A percentile compares a stretch with the other conserved stretches of the same genome.
Evolutionary conservation across 2,888 invertebrate genomes (phyloP).

Genomic region (Agrotis exclamationis): DNA sequence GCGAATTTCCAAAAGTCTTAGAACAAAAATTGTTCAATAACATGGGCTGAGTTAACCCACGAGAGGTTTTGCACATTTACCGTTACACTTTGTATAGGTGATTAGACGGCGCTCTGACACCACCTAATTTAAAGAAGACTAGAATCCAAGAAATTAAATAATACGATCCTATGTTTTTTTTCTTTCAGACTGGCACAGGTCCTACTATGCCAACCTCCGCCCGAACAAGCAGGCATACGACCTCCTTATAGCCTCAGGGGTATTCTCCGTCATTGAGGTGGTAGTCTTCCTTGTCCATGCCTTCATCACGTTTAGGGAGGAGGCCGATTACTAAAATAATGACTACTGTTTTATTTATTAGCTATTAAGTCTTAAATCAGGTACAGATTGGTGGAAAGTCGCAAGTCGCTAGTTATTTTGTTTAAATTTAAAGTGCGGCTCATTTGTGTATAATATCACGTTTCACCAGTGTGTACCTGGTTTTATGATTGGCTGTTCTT

Average conservation of each 20-base stretch:
- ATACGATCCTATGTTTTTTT: conserved; percentile 36
- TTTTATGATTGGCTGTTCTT: conserved; percentile 24
- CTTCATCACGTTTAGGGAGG: conserved; percentile 91
- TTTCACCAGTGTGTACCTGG: background rate
- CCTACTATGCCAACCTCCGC: conserved; percentile 89
- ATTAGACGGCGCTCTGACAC: background rate
- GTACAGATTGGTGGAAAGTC: background rate
- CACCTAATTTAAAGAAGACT: too few relatives aligned
- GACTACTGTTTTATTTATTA: conserved; percentile 22
- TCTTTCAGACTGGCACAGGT: conserved; percentile 88
- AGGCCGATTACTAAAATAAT: conserved; percentile 85
- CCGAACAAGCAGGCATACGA: conserved; percentile 93
- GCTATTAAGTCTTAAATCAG: conserved; percentile 23
- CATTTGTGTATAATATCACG: background rate
- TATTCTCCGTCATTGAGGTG: conserved; percentile 92
- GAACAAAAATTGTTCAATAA: too few relatives aligned
- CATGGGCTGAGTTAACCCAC: too few relatives aligned
- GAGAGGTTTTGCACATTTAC: too few relatives aligned
- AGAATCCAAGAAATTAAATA: background rate
- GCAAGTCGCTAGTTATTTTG: background rate
- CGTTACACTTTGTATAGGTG: too few relatives aligned
- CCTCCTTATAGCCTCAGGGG: conserved; percentile 92
- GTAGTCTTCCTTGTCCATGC: conserved; percentile 92
- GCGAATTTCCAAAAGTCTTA: too few relatives aligned
- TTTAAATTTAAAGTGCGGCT: background rate